Evolutionary conservation across 2,888 invertebrate genomes (phyloP).

Genomic region (Cephus nigrinus): DNA sequence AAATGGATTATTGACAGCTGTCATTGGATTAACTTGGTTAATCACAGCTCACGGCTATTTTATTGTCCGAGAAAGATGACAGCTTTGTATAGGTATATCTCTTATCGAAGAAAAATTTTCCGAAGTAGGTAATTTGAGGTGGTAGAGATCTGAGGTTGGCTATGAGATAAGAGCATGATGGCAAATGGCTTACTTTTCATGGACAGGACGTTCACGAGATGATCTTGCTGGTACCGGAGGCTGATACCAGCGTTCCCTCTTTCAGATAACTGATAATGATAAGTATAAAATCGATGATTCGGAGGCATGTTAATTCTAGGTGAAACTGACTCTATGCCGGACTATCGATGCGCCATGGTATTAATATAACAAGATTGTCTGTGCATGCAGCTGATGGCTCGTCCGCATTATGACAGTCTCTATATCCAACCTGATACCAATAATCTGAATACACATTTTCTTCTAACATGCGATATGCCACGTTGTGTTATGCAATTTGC

Average conservation of each 20-base stretch:
- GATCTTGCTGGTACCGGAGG: no score
- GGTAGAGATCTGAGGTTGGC: no score
- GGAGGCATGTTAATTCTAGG: slow-evolving; percentile 50
- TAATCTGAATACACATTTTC: slow-evolving; percentile 22
- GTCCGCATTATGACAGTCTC: slow-evolving; percentile 33
- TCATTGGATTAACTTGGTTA: no score
- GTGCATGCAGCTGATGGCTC: slow-evolving; percentile 10
- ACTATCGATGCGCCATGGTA: slow-evolving; percentile 13
- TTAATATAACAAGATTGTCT: slow-evolving; percentile 19
- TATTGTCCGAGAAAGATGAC: no score
- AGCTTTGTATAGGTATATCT: no score
- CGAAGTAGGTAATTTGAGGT: no score
- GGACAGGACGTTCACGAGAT: no score
- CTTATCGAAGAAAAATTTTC: no score
- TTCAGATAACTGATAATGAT: slow-evolving; percentile 55
- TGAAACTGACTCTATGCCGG: slow-evolving; percentile 27
- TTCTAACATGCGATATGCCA: slow-evolving; percentile 16
- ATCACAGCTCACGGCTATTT: no score
- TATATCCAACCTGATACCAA: slow-evolving; percentile 36
- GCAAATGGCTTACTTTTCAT: no score
- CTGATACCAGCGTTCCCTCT: not conserved
- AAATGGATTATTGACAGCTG: no score
- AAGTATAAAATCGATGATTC: slow-evolving; percentile 59
- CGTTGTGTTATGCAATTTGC: slow-evolving; percentile 29
- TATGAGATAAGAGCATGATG: no score